phyloP scores from a whole-genome alignment of 1,140 invertebrate genomes.

The Leptonema lineaticorne region DNA sequence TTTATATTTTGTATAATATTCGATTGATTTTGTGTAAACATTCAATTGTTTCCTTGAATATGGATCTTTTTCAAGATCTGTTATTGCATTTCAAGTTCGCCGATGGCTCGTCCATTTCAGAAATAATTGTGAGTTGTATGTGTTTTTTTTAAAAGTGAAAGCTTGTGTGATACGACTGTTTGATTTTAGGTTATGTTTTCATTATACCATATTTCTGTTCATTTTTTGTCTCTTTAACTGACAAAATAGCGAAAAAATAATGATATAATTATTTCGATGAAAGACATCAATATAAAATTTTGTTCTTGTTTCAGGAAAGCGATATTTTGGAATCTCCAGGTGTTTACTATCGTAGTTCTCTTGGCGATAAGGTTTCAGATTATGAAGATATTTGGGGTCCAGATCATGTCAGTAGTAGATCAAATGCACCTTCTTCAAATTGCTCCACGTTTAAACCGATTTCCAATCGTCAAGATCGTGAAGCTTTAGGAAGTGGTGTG shows the following conservation, averaged over 20 bases:
- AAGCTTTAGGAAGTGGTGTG: conserved; percentile 52
- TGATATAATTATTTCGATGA: not conserved
- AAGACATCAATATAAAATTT: not conserved
- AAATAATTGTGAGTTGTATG: conserved; percentile 18
- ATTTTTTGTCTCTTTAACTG: too few relatives aligned
- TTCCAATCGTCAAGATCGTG: conserved; percentile 45
- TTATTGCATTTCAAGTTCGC: conserved; percentile 11
- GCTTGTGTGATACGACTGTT: not conserved
- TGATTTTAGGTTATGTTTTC: conserved; percentile 1
- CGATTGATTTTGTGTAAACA: not conserved
- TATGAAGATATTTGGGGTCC: conserved; percentile 93
- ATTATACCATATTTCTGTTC: not conserved
- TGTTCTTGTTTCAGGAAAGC: conserved; percentile 67
- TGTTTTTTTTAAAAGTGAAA: not conserved
- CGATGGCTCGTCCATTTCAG: conserved; percentile 23
- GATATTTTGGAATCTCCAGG: conserved; percentile 81
- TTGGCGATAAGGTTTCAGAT: conserved; percentile 90
- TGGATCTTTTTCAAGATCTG: conserved; percentile 21
- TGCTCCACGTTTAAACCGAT: conserved; percentile 57
- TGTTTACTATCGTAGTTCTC: conserved; percentile 79
- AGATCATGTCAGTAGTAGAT: conserved; percentile 55
- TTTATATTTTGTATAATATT: not conserved
- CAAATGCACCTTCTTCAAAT: conserved; percentile 53
- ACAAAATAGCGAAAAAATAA: too few relatives aligned
- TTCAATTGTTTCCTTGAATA: not conserved